phyloP scores from a whole-genome alignment of 1,140 invertebrate genomes.

The Batillaria attramentaria region DNA sequence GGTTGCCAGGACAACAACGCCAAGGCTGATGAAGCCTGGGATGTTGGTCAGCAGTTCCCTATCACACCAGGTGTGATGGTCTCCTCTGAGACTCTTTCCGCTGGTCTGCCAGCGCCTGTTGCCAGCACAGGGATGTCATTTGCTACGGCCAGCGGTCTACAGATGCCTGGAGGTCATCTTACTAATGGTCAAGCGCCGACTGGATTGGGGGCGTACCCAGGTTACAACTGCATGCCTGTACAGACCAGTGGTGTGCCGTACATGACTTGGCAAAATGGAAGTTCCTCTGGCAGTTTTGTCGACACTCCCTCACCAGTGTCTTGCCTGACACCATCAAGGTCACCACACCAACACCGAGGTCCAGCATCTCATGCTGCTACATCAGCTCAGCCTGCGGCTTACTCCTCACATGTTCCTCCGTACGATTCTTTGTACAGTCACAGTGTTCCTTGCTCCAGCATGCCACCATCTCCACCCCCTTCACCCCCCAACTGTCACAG shows the following conservation, averaged over 20 bases:
- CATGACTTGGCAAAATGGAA: not conserved
- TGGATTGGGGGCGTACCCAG: not conserved
- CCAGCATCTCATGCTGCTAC: not conserved
- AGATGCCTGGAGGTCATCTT: not conserved
- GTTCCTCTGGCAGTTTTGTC: not conserved
- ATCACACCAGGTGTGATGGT: not conserved
- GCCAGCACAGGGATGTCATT: not conserved
- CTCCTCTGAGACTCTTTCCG: too few species aligned
- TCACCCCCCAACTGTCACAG: slow-evolving; percentile 29
- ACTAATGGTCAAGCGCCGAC: not conserved
- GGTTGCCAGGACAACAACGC: not conserved
- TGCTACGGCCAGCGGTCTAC: not conserved
- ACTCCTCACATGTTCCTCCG: not conserved
- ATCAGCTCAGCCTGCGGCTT: not conserved
- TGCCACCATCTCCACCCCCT: slow-evolving; percentile 49
- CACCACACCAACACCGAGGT: not conserved
- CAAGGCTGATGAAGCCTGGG: not conserved
- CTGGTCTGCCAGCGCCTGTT: too few species aligned
- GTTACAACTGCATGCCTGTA: too few species aligned
- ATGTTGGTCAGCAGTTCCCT: not conserved
- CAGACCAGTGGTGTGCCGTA: not conserved
- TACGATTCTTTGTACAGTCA: not conserved
- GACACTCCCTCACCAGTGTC: not conserved
- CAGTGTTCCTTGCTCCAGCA: slow-evolving; percentile 11
- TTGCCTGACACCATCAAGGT: slow-evolving; percentile 5